Evolutionary conservation across 2,113 vertebrate species (phyloP).

Genomic region (Alethe diademata): DNA sequence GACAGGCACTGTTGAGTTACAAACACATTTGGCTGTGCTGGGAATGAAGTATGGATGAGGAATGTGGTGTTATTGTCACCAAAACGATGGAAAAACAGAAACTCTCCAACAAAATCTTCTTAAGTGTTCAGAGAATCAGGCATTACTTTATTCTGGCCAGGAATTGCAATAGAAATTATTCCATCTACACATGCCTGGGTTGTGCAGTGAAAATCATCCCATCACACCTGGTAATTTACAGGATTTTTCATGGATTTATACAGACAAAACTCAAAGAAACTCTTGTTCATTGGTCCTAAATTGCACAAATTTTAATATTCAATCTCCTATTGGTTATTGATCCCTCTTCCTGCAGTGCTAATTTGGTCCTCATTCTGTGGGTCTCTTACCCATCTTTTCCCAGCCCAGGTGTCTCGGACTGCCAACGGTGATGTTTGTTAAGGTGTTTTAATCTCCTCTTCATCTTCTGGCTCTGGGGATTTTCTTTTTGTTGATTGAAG

Average conservation of each 20-base stretch:
- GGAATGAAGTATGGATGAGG: constrained; percentile 38
- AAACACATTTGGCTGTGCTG: not conserved
- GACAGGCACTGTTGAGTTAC: not conserved
- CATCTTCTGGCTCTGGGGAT: not conserved
- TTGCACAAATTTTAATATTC: not conserved
- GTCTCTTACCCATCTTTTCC: not conserved
- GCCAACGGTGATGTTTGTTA: not conserved
- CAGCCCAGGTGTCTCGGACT: not conserved
- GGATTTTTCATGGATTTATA: not conserved
- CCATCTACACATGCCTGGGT: not conserved
- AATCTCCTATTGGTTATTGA: not conserved
- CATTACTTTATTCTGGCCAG: not conserved
- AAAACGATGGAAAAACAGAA: not conserved
- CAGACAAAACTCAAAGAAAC: not conserved
- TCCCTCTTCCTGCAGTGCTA: not conserved
- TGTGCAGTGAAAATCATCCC: not conserved
- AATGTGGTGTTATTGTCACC: not conserved
- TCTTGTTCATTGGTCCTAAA: not conserved
- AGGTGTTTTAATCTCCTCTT: not conserved
- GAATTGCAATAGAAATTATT: not conserved
- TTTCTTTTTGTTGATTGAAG: not conserved
- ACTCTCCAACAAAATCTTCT: not conserved
- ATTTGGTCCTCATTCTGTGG: not conserved
- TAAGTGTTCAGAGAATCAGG: not conserved
- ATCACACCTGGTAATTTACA: not conserved